Evolutionary conservation across 2,888 invertebrate genomes (phyloP).

Genomic region (Heliothis peltigera): DNA sequence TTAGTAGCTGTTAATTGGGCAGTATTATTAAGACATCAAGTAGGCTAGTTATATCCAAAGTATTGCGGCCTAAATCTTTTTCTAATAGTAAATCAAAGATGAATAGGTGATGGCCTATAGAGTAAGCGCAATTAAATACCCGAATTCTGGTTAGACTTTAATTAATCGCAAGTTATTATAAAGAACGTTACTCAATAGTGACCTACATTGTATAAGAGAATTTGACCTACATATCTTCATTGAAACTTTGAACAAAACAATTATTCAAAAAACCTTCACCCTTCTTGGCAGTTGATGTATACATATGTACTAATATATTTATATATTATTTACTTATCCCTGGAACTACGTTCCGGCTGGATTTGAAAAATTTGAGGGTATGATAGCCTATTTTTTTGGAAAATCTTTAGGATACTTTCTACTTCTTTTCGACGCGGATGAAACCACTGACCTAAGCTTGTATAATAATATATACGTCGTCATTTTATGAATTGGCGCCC

Average conservation of each 20-base stretch:
- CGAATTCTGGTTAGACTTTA: slow-evolving; percentile 16
- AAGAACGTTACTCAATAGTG: slow-evolving; percentile 24
- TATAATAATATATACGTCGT: too few species aligned
- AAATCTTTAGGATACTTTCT: too few species aligned
- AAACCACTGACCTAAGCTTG: too few species aligned
- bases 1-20: slow-evolving; percentile 39
- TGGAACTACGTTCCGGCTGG: too few species aligned
- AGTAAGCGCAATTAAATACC: slow-evolving; percentile 29
- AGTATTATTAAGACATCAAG: slow-evolving; percentile 29
- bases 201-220: slow-evolving; percentile 13
- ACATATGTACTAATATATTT: too few species aligned
- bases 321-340: too few species aligned
- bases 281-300: too few species aligned
- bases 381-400: too few species aligned
- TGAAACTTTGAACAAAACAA: background rate
- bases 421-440: too few species aligned
- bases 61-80: slow-evolving; percentile 19
- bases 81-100: slow-evolving; percentile 30
- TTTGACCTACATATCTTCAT: background rate
- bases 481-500: too few species aligned
- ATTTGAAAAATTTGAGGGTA: too few species aligned
- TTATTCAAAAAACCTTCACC: background rate
- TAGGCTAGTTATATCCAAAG: slow-evolving; percentile 20
- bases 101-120: slow-evolving; percentile 18
- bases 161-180: slow-evolving; percentile 31